Base-by-base conservation (phyloP, 2,797 vertebrate species). In the Linurgus olivaceus region DNA sequence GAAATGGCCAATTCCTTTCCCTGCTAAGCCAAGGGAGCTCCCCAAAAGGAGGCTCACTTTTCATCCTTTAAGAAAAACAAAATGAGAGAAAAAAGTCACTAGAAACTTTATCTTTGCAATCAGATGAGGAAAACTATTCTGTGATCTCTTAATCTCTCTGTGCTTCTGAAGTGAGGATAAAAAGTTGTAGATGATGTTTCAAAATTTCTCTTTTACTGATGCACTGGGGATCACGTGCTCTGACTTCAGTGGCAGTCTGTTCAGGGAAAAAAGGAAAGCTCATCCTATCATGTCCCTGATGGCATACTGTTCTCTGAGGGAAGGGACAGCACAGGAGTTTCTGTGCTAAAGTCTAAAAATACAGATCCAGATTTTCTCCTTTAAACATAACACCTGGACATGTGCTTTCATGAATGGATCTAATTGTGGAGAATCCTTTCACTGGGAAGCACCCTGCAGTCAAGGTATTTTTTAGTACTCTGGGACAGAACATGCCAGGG, bases 281-380 rank as follows among this genome's bases (percentile, higher is more conserved):
- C 21, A 72, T 54, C 26, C 66, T 48, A 2, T 51, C 42, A 25
- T 26, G 63, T 73, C 35, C 78, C 83, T 50, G 33, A 16, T 38
- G 47, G 44, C 44, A 51, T 13, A 35, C 80, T 86, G 54, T 37
- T 93, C n/a, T 78, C 57, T 57, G 45, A 86, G 63, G 48, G 44
- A 80, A 90, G 40, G 78, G 62, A 86, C 54, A 75, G 37, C 37
- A 77, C 25, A 78, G 70, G 47, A 93, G 66, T 78, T 72, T 92
- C 48, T 77, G 31, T 42, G 21, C 57, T 77, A 2, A 76, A 74
- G 73, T 45, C 84, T 93, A 78, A 96, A 95, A 95, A 90, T 86
- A 91, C 20, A 78, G n/a, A 78, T 72, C n/a, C 63, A 89, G 52
- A 91, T 86, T 63, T 88, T 71, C 50, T 75, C 26, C 37, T 71